Percentiles rank a stretch among this genome's conserved stretches.
Conservation (phyloP, 1,140 invertebrate species). For the Ooceraea biroi region DNA sequence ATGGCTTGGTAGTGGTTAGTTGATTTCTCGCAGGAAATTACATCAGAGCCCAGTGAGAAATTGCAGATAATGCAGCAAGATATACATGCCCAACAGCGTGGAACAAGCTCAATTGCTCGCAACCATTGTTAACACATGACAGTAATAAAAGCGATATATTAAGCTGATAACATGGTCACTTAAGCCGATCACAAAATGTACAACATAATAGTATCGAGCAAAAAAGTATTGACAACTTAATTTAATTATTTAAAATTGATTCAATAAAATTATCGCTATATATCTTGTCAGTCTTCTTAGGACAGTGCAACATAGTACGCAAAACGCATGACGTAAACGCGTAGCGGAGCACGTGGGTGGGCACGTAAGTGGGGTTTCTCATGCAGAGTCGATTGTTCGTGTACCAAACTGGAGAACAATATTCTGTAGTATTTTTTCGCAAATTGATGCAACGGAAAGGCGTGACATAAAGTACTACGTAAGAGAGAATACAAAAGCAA, state of each 20-base stretch:
- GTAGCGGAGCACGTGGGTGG: slow-evolving; percentile 52
- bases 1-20: neutral
- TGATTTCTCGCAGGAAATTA: neutral
- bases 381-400: neutral
- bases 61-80: neutral
- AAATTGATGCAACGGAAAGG: neutral
- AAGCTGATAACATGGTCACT: slow-evolving; percentile 3
- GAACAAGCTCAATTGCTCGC: neutral
- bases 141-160: neutral
- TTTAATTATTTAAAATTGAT: neutral
- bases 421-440: neutral
- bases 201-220: neutral
- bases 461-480: neutral
- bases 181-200: neutral
- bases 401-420: neutral
- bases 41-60: neutral
- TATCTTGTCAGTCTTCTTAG: neutral
- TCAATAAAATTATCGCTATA: slow-evolving; percentile 33
- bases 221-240: neutral
- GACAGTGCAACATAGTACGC: neutral
- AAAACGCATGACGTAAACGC: slow-evolving; percentile 15
- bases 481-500: neutral
- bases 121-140: neutral
- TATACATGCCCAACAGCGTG: neutral
- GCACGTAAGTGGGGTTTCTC: neutral